Percentiles rank a stretch among this genome's conserved stretches.
phyloP scores from a whole-genome alignment of 2,797 vertebrate genomes.

The Rhinella marina region DNA sequence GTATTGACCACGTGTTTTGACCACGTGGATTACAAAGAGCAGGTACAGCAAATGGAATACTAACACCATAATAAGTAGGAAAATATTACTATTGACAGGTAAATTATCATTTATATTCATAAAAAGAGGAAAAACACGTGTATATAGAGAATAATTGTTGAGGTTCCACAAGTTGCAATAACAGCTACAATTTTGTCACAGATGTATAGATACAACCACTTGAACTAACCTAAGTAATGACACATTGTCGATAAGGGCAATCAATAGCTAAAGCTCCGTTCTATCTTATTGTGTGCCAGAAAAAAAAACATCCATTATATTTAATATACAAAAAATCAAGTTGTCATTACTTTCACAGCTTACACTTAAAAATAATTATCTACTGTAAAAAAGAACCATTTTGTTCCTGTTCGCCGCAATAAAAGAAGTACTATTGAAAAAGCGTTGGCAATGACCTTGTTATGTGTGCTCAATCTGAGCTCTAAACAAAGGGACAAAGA shows the following conservation, averaged over 20 bases:
- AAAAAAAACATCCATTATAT: constrained; percentile 41
- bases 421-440: constrained; percentile 22
- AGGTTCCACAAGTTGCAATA: neutral
- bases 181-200: neutral
- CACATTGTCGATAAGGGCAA: constrained; percentile 26
- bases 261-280: neutral
- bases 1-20: too few species aligned
- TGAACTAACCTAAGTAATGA: constrained; percentile 1
- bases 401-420: constrained; percentile 2
- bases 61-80: neutral
- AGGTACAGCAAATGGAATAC: neutral
- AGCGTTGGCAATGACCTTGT: constrained; percentile 33
- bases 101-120: neutral
- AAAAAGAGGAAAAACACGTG: neutral
- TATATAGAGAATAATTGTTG: neutral
- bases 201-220: neutral
- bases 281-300: neutral
- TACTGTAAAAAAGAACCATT: neutral
- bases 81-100: neutral
- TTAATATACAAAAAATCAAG: constrained; percentile 30
- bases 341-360: constrained; percentile 20
- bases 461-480: neutral
- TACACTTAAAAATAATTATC: constrained; percentile 31
- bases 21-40: too few species aligned
- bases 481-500: constrained; percentile 35